Evolutionary conservation across 2,113 vertebrate genomes (phyloP), one percentile per base, ranked within the genome.

Genomic region (Pogonocichla stellata): DNA sequence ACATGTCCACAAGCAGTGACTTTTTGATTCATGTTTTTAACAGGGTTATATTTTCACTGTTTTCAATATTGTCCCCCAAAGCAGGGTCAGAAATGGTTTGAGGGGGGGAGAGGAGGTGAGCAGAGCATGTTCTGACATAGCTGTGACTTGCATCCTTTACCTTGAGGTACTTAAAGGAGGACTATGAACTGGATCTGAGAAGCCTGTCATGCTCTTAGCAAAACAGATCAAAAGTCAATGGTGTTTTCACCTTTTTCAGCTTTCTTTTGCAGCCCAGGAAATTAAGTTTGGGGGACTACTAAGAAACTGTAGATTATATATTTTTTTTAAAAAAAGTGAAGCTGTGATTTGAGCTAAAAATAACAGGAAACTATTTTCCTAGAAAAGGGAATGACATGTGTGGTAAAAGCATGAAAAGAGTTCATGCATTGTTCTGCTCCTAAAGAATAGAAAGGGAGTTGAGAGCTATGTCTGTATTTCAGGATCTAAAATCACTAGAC

Each of bases 1-100:
- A 99, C 98, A 98, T 98, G 98, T 98, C 97, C 97, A 97, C 95
- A 94, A 98, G 97, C 97, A 91, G 97, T 91, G 97, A 97, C 98
- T 98, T 98, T 97, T 98, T 98, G 98, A 99, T 99, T 99, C 98
- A 99, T 98, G 98, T 98, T 98, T 97, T 98, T 98, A 98, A 98
- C 98, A 97, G 97, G 98, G 98, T 98, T 98, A 98, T 98, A 97
- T 98, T 98, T 98, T 97, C 98, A 97, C 98, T 98, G 97, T 98
- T 98, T 98, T 98, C 98, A 98, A 98, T 98, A 99, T 98, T 98
- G 98, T 99, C 98, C 98, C 98, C 98, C 98, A 98, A 97, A 98
- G 98, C 97, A 97, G 97, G 98, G 98, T 99, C 98, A 98, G 96
- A 97, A 98, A 98, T 98, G 97, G 96, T 96, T 97, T 95, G 95